Base-by-base conservation (phyloP, 1,140 invertebrate genomes). In the Cyclargus thomasi region DNA sequence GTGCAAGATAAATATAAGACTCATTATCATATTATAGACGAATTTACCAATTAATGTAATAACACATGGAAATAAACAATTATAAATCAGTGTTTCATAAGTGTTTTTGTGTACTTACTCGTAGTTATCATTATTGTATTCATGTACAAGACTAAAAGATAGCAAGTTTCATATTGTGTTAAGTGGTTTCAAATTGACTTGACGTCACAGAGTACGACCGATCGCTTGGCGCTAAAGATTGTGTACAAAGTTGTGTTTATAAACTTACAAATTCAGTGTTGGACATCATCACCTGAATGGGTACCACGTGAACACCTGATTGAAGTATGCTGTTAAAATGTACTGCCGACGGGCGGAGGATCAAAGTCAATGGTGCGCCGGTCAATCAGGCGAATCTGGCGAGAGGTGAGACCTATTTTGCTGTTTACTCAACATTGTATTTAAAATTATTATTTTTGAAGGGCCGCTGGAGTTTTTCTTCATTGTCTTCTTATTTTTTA, bases 251-350 rank as follows among this genome's bases (percentile, higher is more conserved):
- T 81, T 72, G 76, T 83, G 79, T 77, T 77, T 78, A 77, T 73
- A 75, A 75, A 78, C 79, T 80, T 73, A 74, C 71, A 74, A 76
- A 81, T 73, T 76, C 75, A 68, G 70, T 81, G 62, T 67, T 78
- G 53, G 55, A 70, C 73, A 74, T 74, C 67, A 72, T 47, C 72
- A 76, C 74, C 79, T 81, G 72, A 77, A 85, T 87, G 83, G 79
- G 79, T 81, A 81, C 77, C 75, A 85, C 76, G 79, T 85, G 79
- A 82, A 77, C 70, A 68, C 73, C 74, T 76, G 72, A 69, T 78
- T 69, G 71, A 85, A 88, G 74, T 82, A 90, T 90, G 88, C 75
- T 90, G 70, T 85, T 89, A 74, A 88, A 89, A 89, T 90, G 86
- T 76, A 88, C 86, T 72, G 85, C 88, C 65, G 88, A 90, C 76